Conservation (phyloP, 2,888 invertebrate species). For the Leucoma salicis region DNA sequence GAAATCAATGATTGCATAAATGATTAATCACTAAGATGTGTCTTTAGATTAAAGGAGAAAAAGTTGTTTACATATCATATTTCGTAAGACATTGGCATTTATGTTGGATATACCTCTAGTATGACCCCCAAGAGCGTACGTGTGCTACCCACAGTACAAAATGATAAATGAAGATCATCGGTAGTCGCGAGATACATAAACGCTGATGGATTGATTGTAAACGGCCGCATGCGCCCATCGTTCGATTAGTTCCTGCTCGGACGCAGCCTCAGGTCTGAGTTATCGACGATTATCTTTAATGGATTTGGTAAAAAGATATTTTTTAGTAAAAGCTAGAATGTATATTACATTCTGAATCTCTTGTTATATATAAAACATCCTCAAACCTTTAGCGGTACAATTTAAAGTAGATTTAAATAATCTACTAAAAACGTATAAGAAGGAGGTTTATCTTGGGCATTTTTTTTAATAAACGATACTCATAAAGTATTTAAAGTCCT, state of each 20-base stretch:
- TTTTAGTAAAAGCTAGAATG: slow-evolving; percentile 65
- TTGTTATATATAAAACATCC: slow-evolving; percentile 55
- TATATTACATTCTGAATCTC: slow-evolving; percentile 51
- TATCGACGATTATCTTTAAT: slow-evolving; percentile 76
- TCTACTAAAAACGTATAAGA: slow-evolving; percentile 47
- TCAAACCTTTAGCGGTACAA: slow-evolving; percentile 41
- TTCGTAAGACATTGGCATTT: slow-evolving; percentile 57
- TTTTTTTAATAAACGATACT: slow-evolving; percentile 19
- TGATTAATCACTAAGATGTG: slow-evolving; percentile 39
- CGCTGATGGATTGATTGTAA: slow-evolving; percentile 81
- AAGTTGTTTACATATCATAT: slow-evolving; percentile 64
- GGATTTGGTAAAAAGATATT: slow-evolving; percentile 69
- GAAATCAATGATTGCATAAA: slow-evolving; percentile 34
- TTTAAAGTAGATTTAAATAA: neutral
- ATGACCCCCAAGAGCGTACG: slow-evolving; percentile 70
- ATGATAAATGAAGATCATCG: slow-evolving; percentile 79
- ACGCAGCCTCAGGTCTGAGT: slow-evolving; percentile 58
- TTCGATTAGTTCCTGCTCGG: slow-evolving; percentile 75
- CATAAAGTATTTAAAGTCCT: slow-evolving; percentile 32
- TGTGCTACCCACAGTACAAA: slow-evolving; percentile 74
- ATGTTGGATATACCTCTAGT: slow-evolving; percentile 50
- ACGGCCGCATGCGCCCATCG: slow-evolving; percentile 69
- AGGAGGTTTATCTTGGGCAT: slow-evolving; percentile 36
- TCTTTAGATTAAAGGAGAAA: slow-evolving; percentile 46
- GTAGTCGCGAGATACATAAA: slow-evolving; percentile 77